These are phyloP conservation scores for Mesoligia furuncula DNA, from an alignment of 2,888 invertebrate genomes.

Conservation along the genomic window DNA sequence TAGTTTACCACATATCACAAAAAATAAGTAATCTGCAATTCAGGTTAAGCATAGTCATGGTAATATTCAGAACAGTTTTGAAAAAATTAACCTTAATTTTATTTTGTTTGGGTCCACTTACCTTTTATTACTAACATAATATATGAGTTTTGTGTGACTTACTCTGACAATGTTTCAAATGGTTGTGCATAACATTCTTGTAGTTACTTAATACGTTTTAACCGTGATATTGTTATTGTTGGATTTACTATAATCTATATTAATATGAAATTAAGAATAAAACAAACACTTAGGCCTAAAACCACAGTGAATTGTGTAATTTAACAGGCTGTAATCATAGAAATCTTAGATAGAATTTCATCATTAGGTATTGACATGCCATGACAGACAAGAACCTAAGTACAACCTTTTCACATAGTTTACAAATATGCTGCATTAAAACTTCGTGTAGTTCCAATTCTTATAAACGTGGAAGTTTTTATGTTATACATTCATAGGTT, in stretches of 20 bases:
- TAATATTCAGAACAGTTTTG: slow-evolving; percentile 77
- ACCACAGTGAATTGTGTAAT: not conserved
- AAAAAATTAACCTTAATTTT: slow-evolving; percentile 51
- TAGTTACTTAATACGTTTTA: slow-evolving; percentile 27
- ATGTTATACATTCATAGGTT: slow-evolving; percentile 49
- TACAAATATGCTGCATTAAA: not conserved
- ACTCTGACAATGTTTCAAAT: slow-evolving; percentile 45
- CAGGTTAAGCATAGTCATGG: slow-evolving; percentile 59
- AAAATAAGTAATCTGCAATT: slow-evolving; percentile 12
- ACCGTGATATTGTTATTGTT: slow-evolving; percentile 6
- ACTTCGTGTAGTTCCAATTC: slow-evolving; percentile 19
- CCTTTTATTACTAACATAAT: slow-evolving; percentile 71
- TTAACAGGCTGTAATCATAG: not conserved
- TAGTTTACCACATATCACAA: not conserved
- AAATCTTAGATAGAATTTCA: slow-evolving; percentile 1
- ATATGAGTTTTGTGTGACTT: slow-evolving; percentile 70
- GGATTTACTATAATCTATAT: not conserved
- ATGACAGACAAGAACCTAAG: not conserved
- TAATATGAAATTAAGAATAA: not conserved
- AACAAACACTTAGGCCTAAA: not conserved
- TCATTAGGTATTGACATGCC: not conserved
- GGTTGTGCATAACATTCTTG: slow-evolving; percentile 40
- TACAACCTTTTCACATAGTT: slow-evolving; percentile 1
- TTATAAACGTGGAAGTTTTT: slow-evolving; percentile 44
- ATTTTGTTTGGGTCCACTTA: slow-evolving; percentile 60